Conservation (phyloP, 2,797 vertebrate species). For the Remorina albescens region DNA sequence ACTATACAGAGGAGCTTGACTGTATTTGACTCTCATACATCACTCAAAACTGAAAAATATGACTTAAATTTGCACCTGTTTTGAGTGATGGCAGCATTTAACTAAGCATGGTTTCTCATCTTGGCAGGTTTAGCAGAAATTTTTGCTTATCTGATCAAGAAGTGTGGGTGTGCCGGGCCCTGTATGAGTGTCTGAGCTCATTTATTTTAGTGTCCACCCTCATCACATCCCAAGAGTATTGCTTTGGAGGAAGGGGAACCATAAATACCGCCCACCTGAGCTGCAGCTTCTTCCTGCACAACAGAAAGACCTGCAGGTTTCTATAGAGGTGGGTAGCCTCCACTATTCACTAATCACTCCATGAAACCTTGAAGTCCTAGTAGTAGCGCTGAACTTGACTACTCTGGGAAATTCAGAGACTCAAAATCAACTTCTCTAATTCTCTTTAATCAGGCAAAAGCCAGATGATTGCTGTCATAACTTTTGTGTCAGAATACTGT, state of each 20-base stretch:
- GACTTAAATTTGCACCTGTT: conserved; percentile 44
- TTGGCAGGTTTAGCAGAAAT: neutral
- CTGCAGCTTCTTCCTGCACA: conserved; percentile 13
- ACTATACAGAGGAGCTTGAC: neutral
- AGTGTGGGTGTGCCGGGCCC: conserved; percentile 23
- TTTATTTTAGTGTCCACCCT: conserved; percentile 54
- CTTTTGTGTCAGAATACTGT: no score
- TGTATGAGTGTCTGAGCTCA: conserved; percentile 32
- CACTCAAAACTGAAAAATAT: conserved; percentile 51
- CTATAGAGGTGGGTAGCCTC: neutral
- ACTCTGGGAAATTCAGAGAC: neutral
- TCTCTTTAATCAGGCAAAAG: neutral
- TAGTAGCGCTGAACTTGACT: neutral
- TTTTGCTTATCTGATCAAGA: conserved; percentile 37
- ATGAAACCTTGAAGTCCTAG: neutral
- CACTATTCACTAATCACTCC: neutral
- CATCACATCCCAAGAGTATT: neutral
- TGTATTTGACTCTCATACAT: neutral
- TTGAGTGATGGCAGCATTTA: conserved; percentile 6
- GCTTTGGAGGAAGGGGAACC: neutral
- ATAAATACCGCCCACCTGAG: conserved; percentile 28
- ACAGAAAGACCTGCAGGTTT: neutral
- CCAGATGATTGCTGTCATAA: neutral
- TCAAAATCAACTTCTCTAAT: neutral
- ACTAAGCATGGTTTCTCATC: conserved; percentile 13